Evolutionary conservation across 2,113 vertebrate species (phyloP), one percentile per base, ranked within the genome.

Genomic region (Brachyistius frenatus): DNA sequence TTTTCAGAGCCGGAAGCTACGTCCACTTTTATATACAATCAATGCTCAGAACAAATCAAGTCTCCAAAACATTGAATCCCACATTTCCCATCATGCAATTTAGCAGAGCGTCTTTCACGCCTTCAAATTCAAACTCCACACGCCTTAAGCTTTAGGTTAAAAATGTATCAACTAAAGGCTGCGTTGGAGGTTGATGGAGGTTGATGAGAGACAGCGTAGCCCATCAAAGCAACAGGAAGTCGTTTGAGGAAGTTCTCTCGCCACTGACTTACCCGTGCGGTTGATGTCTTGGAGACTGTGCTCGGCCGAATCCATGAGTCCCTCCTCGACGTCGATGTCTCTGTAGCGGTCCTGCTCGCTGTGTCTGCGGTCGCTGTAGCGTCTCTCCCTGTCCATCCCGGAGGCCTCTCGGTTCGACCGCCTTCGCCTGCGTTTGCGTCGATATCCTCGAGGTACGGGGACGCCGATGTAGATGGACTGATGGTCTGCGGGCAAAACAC

Each of bases 401-500:
- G 72, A 3, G 0, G 76, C 80, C 3, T 97, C 96, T 1, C 87
- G 92, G 78, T 93, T 95, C 0, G 95, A 96, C 9, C 95, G 84
- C 64, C 96, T 94, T 70, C 95, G 92, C 11, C 96, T 93, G 56
- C 96, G 93, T 36, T 97, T 98, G 32, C 97, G 94, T 2, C 96
- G 93, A 87, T 95, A 93, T 6, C 95, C 96, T 3, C 92, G 91
- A 0, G 97, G 94, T 15, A 96, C 95, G 0, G 98, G 97, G 64
- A 99, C 95, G 3, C 98, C 97, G 0, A 97, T 96, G 84, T 96
- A 97, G 88, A 99, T 94, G 73, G 97, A 96, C 83, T 95, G 96
- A 76, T 94, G 96, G 74, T 97, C 98, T 97, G 81, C 9, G 61
- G 36, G 78, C 32, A 73, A 3, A 23, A 66, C 2, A 58, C 15